A percentile compares a stretch with the other conserved stretches of the same genome.
Conservation (phyloP, 2,113 vertebrate species). For the Ivindomyrus marchei region DNA sequence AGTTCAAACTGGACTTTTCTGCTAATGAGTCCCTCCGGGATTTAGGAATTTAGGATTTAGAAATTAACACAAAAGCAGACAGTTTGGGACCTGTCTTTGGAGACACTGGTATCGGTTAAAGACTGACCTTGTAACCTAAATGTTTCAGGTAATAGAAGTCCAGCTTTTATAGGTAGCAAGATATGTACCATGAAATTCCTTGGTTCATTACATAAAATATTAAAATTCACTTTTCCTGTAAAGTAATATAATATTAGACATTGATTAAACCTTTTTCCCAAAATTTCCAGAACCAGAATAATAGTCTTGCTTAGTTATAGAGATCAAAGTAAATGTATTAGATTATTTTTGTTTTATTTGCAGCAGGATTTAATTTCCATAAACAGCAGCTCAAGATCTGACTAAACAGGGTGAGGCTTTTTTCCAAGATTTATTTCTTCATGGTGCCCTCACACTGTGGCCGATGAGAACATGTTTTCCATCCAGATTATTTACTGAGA, state of each 20-base stretch:
- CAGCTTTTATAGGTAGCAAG: background rate
- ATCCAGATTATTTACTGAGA: background rate
- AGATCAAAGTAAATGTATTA: background rate
- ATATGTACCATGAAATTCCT: background rate
- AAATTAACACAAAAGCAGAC: no score
- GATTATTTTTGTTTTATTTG: background rate
- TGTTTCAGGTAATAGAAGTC: background rate
- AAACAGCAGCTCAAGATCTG: background rate
- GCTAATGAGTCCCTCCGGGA: background rate
- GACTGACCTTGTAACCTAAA: background rate
- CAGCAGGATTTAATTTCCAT: background rate
- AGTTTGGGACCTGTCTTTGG: no score
- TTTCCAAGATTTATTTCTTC: slow-evolving; percentile 20
- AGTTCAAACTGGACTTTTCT: background rate
- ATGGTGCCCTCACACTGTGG: background rate
- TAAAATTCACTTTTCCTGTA: background rate
- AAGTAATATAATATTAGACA: background rate
- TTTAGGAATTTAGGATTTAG: no score
- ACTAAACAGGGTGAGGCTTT: background rate
- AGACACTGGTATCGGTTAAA: background rate
- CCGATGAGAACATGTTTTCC: background rate
- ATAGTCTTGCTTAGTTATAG: background rate
- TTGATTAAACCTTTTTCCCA: background rate
- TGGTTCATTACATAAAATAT: background rate
- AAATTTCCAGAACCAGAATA: background rate